Evolutionary conservation across 2,888 invertebrate species (phyloP).

Genomic region (Euplagia quadripunctaria): DNA sequence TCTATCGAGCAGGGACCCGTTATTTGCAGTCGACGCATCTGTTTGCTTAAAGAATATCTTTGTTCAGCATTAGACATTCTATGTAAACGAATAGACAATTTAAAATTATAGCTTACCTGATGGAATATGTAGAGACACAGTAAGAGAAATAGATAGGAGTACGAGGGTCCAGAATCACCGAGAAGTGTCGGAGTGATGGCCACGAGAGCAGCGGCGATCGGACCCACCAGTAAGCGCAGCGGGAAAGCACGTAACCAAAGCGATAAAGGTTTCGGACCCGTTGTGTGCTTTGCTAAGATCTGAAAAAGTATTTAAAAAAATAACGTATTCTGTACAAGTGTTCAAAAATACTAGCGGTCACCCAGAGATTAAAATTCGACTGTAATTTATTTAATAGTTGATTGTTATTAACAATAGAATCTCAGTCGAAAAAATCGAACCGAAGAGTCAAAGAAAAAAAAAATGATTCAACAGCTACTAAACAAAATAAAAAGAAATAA

Average conservation of each 20-base stretch:
- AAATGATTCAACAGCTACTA: too few species aligned
- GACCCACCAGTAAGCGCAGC: constrained; percentile 94
- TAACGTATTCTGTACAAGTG: neutral
- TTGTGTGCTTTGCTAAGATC: constrained; percentile 90
- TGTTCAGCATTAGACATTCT: neutral
- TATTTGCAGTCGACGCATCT: too few species aligned
- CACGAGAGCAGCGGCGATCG: constrained; percentile 94
- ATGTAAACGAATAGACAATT: neutral
- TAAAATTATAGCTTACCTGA: constrained; percentile 87
- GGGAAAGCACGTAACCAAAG: constrained; percentile 96
- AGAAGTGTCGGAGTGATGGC: constrained; percentile 94
- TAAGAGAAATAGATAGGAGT: constrained; percentile 92
- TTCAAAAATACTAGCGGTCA: too few species aligned
- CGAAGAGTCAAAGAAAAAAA: too few species aligned
- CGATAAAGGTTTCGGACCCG: constrained; percentile 95
- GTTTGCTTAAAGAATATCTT: too few species aligned
- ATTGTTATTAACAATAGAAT: too few species aligned
- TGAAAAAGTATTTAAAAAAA: constrained; percentile 42
- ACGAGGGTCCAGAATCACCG: constrained; percentile 81
- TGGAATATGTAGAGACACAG: constrained; percentile 95
- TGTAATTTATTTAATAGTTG: too few species aligned
- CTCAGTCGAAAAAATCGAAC: too few species aligned
- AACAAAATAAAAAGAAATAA: too few species aligned
- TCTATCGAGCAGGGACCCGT: too few species aligned
- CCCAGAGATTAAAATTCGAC: too few species aligned